These are phyloP conservation scores for Dryobota labecula DNA, from an alignment of 2,888 invertebrate genomes.

Conservation along the genomic window DNA sequence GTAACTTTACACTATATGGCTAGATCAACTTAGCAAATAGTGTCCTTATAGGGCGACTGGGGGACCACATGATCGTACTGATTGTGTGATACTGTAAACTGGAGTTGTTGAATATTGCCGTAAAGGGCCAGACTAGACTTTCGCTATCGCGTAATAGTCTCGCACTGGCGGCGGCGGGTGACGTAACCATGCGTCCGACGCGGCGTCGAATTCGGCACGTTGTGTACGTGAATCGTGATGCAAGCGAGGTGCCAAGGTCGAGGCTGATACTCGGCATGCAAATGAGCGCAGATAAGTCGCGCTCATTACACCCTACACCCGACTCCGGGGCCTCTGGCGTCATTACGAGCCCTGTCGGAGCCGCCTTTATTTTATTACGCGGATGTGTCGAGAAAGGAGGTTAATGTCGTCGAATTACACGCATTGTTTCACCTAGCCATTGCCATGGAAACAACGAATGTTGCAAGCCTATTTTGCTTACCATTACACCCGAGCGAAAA, in stretches of 20 bases:
- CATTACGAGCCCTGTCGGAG: conserved; percentile 82
- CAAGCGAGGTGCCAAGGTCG: conserved; percentile 87
- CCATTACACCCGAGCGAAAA: conserved; percentile 53
- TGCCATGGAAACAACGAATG: conserved; percentile 77
- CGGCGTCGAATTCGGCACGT: conserved; percentile 74
- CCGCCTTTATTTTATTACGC: conserved; percentile 85
- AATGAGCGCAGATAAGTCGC: conserved; percentile 88
- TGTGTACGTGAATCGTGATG: conserved; percentile 74
- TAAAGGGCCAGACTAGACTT: conserved; percentile 68
- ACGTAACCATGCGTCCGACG: conserved; percentile 72
- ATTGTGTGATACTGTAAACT: conserved; percentile 35
- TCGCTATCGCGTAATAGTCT: conserved; percentile 70
- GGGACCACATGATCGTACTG: conserved; percentile 29
- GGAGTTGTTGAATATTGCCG: conserved; percentile 57
- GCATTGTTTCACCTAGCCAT: conserved; percentile 85
- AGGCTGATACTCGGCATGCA: conserved; percentile 85
- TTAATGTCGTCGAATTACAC: conserved; percentile 86
- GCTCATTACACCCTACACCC: conserved; percentile 86
- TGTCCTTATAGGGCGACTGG: conserved; percentile 40
- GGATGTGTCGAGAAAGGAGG: conserved; percentile 86
- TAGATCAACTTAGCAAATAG: conserved; percentile 37
- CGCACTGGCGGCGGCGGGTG: conserved; percentile 62
- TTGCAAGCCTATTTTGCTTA: conserved; percentile 66
- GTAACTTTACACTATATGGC: conserved; percentile 30
- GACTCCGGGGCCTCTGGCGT: conserved; percentile 77